Conservation (phyloP, 2,888 invertebrate genomes). For the Ypsolopha scabrella region DNA sequence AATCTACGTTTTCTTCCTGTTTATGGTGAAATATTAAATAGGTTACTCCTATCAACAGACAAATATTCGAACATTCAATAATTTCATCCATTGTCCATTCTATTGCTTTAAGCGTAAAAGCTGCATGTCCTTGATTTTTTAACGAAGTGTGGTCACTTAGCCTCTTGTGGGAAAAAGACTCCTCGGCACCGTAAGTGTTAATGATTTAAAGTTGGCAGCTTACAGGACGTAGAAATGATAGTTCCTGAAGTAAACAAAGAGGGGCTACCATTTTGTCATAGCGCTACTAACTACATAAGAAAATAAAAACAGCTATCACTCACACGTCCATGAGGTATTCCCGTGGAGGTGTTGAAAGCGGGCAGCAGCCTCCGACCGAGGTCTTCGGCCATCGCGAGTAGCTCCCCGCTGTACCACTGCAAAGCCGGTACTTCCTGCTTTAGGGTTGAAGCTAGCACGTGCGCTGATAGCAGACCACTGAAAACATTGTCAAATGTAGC, state of each 20-base stretch:
- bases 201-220: too few species aligned
- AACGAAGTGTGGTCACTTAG: too few species aligned
- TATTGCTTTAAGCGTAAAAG: too few species aligned
- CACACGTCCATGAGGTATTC: slow-evolving; percentile 96
- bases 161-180: too few species aligned
- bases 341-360: slow-evolving; percentile 98
- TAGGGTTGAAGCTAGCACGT: slow-evolving; percentile 87
- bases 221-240: too few species aligned
- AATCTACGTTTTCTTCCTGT: too few species aligned
- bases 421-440: slow-evolving; percentile 80
- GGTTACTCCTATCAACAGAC: too few species aligned
- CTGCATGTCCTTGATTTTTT: too few species aligned
- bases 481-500: slow-evolving; percentile 18
- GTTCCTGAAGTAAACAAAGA: neutral
- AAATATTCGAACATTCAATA: too few species aligned
- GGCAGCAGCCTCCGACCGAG: slow-evolving; percentile 92
- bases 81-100: too few species aligned
- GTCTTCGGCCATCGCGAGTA: slow-evolving; percentile 91
- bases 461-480: slow-evolving; percentile 92
- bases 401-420: slow-evolving; percentile 89
- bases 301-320: slow-evolving; percentile 12
- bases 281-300: neutral
- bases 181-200: too few species aligned
- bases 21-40: too few species aligned
- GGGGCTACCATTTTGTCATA: neutral